Percentiles rank a stretch among this genome's conserved stretches.
Conservation (phyloP, 2,113 vertebrate genomes). For the Platycercus adscitus region DNA sequence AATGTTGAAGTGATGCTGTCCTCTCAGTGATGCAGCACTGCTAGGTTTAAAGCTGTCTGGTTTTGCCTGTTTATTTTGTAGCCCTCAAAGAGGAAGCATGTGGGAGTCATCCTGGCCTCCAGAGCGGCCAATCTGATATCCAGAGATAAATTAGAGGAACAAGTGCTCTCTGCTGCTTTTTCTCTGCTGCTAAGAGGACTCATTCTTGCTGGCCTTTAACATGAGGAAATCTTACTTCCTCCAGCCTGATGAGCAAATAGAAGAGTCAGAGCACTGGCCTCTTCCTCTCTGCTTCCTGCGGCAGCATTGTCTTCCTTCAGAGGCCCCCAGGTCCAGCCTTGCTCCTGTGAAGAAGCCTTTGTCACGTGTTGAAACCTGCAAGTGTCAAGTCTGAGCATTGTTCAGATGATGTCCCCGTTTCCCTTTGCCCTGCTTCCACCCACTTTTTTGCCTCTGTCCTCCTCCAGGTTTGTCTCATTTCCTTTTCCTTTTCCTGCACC, state of each 20-base stretch:
- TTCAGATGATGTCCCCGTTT: not conserved
- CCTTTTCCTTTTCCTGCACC: conserved; percentile 22
- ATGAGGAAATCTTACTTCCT: not conserved
- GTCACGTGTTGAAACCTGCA: accelerated
- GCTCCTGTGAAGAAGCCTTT: not conserved
- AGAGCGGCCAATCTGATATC: not conserved
- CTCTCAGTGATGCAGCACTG: not conserved
- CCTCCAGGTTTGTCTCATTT: conserved; percentile 11
- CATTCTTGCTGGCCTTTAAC: not conserved
- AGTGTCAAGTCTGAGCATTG: not conserved
- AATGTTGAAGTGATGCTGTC: not conserved
- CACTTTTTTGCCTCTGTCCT: not conserved
- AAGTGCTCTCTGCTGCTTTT: not conserved
- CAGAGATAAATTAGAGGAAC: not conserved
- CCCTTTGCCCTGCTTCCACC: not conserved
- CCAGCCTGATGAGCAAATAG: not conserved
- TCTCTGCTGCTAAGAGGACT: not conserved
- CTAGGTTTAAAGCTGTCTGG: not conserved
- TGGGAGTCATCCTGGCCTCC: not conserved
- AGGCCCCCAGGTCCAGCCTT: not conserved
- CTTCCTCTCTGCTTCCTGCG: not conserved
- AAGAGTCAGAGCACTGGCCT: not conserved
- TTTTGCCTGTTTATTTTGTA: not conserved
- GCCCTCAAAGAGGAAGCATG: not conserved
- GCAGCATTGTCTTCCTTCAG: not conserved